Evolutionary conservation across 1,140 invertebrate genomes (phyloP), one percentile per base, ranked within the genome.

Genomic region (Hycleus cichorii): DNA sequence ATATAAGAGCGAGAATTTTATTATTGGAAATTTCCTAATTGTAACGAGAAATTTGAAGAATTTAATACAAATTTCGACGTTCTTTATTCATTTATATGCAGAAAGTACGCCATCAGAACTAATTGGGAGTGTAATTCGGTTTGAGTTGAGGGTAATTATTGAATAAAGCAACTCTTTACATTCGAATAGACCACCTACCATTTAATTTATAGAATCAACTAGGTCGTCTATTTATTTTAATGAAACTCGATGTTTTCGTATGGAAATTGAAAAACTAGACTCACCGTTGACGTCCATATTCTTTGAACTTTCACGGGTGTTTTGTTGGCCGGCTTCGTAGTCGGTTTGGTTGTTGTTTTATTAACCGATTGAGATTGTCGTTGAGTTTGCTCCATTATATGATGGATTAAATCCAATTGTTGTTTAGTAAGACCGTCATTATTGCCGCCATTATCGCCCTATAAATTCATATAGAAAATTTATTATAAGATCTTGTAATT

Each of bases 371-470:
- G 75, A 43, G 76, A 72, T 73, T 78, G 63, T 72, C 74, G 58
- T 69, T 78, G 74, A 10, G 84, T 87, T 69, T 86, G 86, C 65
- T 85, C 85, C 83, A 88, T 88, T 60, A 88, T 87, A 72, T 88
- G 85, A 71, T 87, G 85, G 64, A 88, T 88, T 64, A 85, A 79
- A 74, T 88, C 87, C 64, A 86, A 77, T 72, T 85, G 86, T 66
- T 87, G 84, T 64, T 85, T 84, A 8, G 85, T 85, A 47, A 87
- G 72, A 32, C 83, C 83, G 66, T 86, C 84, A 69, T 83, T 83
- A 58, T 75, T 59, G 76, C 78, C 58, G 74, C 76, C 18, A 75
- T 69, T 63, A 73, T 75, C 48, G 49, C 71, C 73, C 77, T 79
- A 64, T 7, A 18, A 18, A 18, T 18, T 18, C 18, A 18, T 18